Percentiles rank a stretch among this genome's conserved stretches.
Evolutionary conservation across 2,113 vertebrate species (phyloP).

Genomic region (Aplodontia rufa): DNA sequence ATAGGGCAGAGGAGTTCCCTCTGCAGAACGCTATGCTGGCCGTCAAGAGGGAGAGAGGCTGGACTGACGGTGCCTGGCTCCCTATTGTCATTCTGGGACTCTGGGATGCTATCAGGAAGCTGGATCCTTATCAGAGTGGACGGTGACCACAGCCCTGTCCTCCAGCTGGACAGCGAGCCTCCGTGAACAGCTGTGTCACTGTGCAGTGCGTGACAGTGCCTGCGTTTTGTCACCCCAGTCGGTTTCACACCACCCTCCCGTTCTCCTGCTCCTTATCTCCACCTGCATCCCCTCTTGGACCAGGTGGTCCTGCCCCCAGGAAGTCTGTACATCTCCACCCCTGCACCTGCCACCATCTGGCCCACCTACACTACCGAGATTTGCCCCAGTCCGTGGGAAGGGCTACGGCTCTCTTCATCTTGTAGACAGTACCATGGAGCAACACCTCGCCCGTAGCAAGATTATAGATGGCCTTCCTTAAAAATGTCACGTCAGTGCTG

Average conservation of each 20-base stretch:
- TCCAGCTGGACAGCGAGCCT: too few relatives aligned
- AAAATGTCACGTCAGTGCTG: neutral
- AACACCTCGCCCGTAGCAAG: fast-evolving
- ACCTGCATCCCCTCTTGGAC: neutral
- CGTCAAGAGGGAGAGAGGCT: fast-evolving
- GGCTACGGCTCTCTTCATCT: too few relatives aligned
- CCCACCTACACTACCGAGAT: fast-evolving
- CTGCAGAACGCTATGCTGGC: neutral
- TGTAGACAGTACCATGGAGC: neutral
- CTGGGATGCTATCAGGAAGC: neutral
- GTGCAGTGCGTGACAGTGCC: too few relatives aligned
- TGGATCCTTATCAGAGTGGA: neutral
- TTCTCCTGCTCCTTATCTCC: neutral
- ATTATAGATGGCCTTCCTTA: neutral
- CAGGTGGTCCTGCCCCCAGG: neutral
- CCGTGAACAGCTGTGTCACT: neutral
- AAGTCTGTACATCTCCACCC: neutral
- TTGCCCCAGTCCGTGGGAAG: too few relatives aligned
- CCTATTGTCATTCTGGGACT: neutral
- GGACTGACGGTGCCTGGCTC: neutral
- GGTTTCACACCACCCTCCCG: neutral
- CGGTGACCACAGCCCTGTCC: neutral
- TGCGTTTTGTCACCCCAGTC: neutral
- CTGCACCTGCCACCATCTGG: too few relatives aligned
- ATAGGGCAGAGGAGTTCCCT: too few relatives aligned